phyloP scores from a whole-genome alignment of 92 coral and sea anemone genomes.

The Pocillopora grandis region DNA sequence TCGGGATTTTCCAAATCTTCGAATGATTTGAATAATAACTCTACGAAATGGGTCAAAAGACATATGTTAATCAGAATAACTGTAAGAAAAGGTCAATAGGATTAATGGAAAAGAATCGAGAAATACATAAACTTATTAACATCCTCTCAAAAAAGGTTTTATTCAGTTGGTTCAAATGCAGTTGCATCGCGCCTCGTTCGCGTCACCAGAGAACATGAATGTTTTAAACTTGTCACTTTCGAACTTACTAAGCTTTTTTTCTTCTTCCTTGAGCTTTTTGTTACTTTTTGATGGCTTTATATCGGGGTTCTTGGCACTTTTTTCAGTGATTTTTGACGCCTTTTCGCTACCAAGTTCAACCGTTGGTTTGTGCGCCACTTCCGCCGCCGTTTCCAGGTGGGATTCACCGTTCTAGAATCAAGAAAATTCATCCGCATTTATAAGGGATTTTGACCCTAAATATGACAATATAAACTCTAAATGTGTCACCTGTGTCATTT shows the following conservation, averaged over 20 bases:
- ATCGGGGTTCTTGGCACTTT: slow-evolving; percentile 40
- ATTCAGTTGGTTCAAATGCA: too few species aligned
- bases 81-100: neutral
- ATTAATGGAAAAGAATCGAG: neutral
- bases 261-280: slow-evolving; percentile 85
- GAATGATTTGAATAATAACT: slow-evolving; percentile 70
- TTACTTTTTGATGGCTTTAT: slow-evolving; percentile 70
- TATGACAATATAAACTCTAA: too few species aligned
- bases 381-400: slow-evolving; percentile 15
- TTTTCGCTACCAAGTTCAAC: neutral
- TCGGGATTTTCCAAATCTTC: slow-evolving; percentile 70
- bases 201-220: too few species aligned
- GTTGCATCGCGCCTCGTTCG: too few species aligned
- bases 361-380: slow-evolving; percentile 13
- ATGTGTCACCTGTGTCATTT: slow-evolving; percentile 12
- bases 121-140: neutral
- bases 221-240: neutral
- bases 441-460: too few species aligned
- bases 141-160: too few species aligned
- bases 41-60: slow-evolving; percentile 40
- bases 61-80: neutral
- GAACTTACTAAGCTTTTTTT: slow-evolving; percentile 83
- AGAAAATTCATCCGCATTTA: neutral
- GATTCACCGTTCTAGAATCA: slow-evolving; percentile 38
- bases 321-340: slow-evolving; percentile 27